Base-by-base conservation (phyloP, 1,140 invertebrate genomes). In the Leguminivora glycinivorella region DNA sequence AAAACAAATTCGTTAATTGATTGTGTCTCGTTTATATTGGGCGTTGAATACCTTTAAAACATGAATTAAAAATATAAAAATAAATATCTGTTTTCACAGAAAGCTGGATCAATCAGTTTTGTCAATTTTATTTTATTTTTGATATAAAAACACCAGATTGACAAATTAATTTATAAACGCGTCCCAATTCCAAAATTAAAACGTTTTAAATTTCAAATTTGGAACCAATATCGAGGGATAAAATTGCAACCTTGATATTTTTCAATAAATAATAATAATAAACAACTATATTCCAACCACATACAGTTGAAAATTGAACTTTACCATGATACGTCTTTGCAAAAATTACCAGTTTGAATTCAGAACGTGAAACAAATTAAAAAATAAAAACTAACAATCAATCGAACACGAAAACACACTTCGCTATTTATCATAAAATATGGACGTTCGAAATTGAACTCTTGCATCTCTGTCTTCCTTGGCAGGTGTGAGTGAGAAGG, bases 401-500 rank as follows among this genome's bases (percentile, higher is more conserved):
- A 85, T 85, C 78, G 81, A 77, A 87, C 84, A 88, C 80, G 84
- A 71, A 82, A 90, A 88, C 76, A 83, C 85, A 85, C 85, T 88
- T 79, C 77, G 78, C 82, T 84, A 85, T 87, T 87, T 89, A 89
- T 87, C 83, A 87, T 87, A 86, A 85, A 85, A 85, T 84, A 83
- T 83, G 81, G 80, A 81, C 75, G 72, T 72, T 72, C 80, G 74
- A 83, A 82, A 87, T 85, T 83, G 79, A 83, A 75, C 74, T 58
- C 72, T 17, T 58, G 69, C 47, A 67, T 85, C 81, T 75, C 75
- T 70, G 38, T 87, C 75, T 67, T 34, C 52, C 73, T 29, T 24
- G n/a, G 6, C 10, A 31, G 6, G 77, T 67, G 71, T 56, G 80
- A 82, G 60, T 56, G 75, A 74, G 78, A 86, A 66, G 75, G 69